phyloP scores from a whole-genome alignment of 2,113 vertebrate genomes.

The Oncorhynchus gorbuscha region DNA sequence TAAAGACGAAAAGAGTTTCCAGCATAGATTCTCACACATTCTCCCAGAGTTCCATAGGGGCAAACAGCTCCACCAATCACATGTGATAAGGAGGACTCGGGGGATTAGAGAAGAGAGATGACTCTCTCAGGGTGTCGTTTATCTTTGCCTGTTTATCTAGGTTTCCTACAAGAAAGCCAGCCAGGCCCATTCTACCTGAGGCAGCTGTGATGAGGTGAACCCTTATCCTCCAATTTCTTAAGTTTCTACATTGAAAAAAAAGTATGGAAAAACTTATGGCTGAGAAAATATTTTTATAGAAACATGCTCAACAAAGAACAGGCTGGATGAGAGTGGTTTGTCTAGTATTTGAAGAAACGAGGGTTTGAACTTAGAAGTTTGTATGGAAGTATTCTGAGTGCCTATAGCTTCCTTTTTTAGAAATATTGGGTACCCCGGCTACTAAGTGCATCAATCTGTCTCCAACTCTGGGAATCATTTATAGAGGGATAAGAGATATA shows the following conservation, averaged over 20 bases:
- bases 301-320: background rate
- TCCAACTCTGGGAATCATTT: conserved; percentile 21
- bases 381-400: background rate
- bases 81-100: conserved; percentile 27
- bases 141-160: conserved; percentile 50
- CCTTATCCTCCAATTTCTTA: conserved; percentile 16
- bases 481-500: background rate
- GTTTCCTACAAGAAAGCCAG: conserved; percentile 35
- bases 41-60: conserved; percentile 10
- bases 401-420: too few relatives aligned
- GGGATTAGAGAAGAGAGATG: conserved; percentile 39
- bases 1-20: conserved; percentile 39
- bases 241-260: conserved; percentile 14
- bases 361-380: background rate
- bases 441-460: conserved; percentile 34
- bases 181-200: background rate
- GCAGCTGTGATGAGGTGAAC: conserved; percentile 15
- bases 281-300: background rate
- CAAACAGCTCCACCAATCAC: conserved; percentile 39
- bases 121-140: conserved; percentile 19
- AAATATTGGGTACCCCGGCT: background rate
- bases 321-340: background rate
- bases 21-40: conserved; percentile 37
- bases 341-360: background rate
- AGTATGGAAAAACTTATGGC: background rate